A percentile compares a stretch with the other conserved stretches of the same genome.
Conservation (phyloP, 1,140 invertebrate species). For the Mycetomoellerius zeteki region DNA sequence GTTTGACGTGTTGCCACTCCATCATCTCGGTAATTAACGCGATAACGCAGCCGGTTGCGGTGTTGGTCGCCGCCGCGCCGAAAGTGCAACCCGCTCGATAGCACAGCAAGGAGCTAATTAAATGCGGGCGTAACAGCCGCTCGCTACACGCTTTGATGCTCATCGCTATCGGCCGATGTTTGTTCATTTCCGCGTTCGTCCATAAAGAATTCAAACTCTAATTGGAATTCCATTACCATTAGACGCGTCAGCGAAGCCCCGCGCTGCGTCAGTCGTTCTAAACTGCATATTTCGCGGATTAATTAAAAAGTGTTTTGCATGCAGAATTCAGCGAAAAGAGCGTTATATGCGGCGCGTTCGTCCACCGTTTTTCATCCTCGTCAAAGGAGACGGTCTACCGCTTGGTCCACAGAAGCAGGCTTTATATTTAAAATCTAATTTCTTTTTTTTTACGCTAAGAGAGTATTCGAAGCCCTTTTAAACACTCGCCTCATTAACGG, state of each 20-base stretch:
- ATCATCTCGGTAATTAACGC: conserved; percentile 47
- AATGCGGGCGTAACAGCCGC: conserved; percentile 35
- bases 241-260: conserved; percentile 33
- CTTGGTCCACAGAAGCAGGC: conserved; percentile 24
- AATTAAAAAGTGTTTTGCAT: conserved; percentile 76
- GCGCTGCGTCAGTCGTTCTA: conserved; percentile 2
- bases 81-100: conserved; percentile 60
- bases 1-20: not conserved
- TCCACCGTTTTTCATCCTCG: conserved; percentile 28
- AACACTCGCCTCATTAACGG: conserved; percentile 34
- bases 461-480: conserved; percentile 46
- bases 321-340: conserved; percentile 59
- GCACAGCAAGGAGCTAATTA: conserved; percentile 66
- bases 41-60: conserved; percentile 42
- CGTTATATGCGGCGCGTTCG: conserved; percentile 29
- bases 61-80: conserved; percentile 3
- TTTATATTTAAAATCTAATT: conserved; percentile 57
- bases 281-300: conserved; percentile 69
- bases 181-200: conserved; percentile 51
- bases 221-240: conserved; percentile 74
- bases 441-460: not conserved
- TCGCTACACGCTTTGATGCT: conserved; percentile 49
- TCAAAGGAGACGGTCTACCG: conserved; percentile 24
- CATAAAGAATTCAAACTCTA: conserved; percentile 71
- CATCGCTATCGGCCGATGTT: conserved; percentile 30